These are phyloP conservation scores for Brachionus calyciflorus DNA, from an alignment of 1,140 invertebrate genomes.

Conservation along the genomic window DNA sequence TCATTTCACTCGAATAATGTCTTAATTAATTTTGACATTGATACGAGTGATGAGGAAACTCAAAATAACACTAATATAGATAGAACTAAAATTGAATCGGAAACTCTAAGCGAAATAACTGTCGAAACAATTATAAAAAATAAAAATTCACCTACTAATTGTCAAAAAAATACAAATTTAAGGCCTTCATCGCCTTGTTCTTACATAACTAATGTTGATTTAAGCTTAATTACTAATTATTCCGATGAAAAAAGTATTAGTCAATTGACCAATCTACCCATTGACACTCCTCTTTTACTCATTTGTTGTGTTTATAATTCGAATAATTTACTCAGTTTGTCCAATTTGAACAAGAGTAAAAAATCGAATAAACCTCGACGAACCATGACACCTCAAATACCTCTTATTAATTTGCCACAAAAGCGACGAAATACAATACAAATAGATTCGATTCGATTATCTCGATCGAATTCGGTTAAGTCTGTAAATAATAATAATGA, in stretches of 20 bases:
- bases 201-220: constrained; percentile 23
- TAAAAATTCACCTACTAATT: background rate
- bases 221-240: background rate
- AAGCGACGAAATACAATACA: constrained; percentile 3
- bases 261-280: background rate
- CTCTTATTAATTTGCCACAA: background rate
- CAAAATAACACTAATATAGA: background rate
- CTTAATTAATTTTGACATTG: background rate
- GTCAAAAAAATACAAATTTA: background rate
- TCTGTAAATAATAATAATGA: background rate
- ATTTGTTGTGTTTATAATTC: constrained; percentile 21
- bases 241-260: background rate
- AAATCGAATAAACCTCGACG: background rate
- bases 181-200: background rate
- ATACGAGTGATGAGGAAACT: background rate
- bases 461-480: background rate
- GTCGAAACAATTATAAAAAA: constrained; percentile 21
- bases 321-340: background rate
- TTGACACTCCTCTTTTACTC: background rate
- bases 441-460: background rate
- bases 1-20: background rate
- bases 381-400: background rate
- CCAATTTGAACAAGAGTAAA: background rate
- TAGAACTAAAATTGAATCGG: background rate
- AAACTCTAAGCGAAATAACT: background rate